A percentile compares a stretch with the other conserved stretches of the same genome.
Conservation (phyloP, 2,113 vertebrate genomes). For the Microcebus griseorufus region DNA sequence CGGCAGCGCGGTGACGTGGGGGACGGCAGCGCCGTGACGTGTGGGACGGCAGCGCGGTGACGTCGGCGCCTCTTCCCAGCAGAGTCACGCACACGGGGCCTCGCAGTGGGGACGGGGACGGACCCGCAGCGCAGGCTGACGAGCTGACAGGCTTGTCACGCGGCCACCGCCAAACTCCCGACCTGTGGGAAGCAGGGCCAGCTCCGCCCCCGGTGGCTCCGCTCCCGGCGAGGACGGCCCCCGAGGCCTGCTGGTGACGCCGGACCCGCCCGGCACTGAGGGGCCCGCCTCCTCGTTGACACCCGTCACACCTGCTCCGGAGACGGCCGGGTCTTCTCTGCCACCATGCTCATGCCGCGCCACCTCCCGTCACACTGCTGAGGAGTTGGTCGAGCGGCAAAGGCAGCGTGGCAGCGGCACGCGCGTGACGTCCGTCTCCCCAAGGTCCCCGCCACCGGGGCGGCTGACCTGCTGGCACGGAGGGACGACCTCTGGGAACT, state of each 20-base stretch:
- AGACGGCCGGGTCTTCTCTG: background rate
- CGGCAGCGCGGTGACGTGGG: too few relatives aligned
- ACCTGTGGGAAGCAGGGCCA: too few relatives aligned
- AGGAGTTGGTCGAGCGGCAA: accelerated
- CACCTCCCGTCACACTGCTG: accelerated
- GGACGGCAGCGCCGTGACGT: too few relatives aligned
- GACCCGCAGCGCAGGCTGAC: too few relatives aligned
- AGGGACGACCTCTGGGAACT: background rate
- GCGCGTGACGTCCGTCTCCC: too few relatives aligned
- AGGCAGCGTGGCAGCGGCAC: background rate
- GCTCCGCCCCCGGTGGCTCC: accelerated
- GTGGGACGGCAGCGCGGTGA: too few relatives aligned
- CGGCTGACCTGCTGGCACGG: accelerated
- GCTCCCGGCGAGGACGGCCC: background rate
- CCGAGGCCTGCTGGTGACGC: accelerated
- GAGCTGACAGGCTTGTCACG: accelerated
- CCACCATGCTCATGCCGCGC: background rate
- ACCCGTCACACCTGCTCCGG: too few relatives aligned
- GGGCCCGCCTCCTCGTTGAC: accelerated
- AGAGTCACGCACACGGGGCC: too few relatives aligned
- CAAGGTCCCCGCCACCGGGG: background rate
- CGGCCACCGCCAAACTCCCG: accelerated
- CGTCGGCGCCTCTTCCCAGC: background rate
- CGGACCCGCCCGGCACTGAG: accelerated
- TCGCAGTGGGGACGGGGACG: too few relatives aligned